These are phyloP conservation scores for Cephalopterus ornatus DNA, from an alignment of 2,113 vertebrate genomes.

Conservation along the genomic window DNA sequence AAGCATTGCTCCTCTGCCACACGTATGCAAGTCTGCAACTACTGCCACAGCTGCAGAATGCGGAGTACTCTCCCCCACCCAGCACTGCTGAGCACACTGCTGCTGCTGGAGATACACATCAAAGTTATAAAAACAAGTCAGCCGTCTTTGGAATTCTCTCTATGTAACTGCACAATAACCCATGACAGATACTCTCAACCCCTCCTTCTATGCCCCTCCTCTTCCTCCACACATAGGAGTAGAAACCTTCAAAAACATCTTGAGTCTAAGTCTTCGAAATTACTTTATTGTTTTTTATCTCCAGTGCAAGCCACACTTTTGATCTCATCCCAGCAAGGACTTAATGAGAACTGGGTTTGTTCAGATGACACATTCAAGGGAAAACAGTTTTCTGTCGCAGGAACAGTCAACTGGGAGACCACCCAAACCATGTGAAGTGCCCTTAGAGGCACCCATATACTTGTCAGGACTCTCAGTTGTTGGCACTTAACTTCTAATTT, in stretches of 20 bases:
- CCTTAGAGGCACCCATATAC: not conserved
- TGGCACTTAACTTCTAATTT: not conserved
- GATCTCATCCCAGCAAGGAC: not conserved
- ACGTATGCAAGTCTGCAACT: not conserved
- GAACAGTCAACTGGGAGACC: not conserved
- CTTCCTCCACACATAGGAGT: not conserved
- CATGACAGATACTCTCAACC: not conserved
- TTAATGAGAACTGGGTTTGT: not conserved
- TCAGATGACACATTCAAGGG: not conserved
- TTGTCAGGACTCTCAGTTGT: not conserved
- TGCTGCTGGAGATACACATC: not conserved
- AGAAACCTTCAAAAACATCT: not conserved
- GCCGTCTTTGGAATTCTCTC: not conserved
- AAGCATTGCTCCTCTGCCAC: not conserved
- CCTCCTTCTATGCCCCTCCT: not conserved
- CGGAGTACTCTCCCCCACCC: not conserved
- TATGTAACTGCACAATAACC: accelerated
- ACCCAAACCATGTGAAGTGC: not conserved
- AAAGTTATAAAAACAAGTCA: not conserved
- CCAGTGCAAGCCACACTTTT: not conserved
- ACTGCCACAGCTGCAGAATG: not conserved
- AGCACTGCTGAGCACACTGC: not conserved
- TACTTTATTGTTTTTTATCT: not conserved
- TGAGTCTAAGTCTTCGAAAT: not conserved
- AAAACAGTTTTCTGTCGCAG: not conserved